A percentile compares a stretch with the other conserved stretches of the same genome.
phyloP scores from a whole-genome alignment of 1,140 invertebrate genomes.

The Drosophila parvula region DNA sequence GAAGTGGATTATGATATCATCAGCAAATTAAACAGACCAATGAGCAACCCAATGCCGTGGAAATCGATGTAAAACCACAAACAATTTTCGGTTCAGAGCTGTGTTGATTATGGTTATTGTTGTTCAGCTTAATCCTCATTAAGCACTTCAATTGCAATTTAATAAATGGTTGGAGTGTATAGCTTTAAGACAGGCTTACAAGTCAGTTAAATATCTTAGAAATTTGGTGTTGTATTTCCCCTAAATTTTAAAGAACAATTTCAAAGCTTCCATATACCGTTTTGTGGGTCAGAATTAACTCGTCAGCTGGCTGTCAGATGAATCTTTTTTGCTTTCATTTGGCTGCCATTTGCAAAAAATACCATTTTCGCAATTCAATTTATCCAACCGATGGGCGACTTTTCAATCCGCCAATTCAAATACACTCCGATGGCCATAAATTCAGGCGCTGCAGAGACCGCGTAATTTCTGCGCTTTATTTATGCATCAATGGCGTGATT shows the following conservation, averaged over 20 bases:
- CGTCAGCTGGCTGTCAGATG: conserved; percentile 14
- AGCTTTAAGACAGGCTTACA: no score
- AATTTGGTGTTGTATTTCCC: not conserved
- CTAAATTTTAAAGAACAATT: conserved; percentile 1
- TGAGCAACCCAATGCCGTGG: conserved; percentile 13
- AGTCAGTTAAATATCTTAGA: no score
- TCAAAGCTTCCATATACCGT: no score
- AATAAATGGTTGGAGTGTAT: not conserved
- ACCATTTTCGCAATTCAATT: conserved; percentile 63
- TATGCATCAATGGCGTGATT: conserved; percentile 75
- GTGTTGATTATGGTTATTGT: conserved; percentile 4
- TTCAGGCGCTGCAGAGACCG: conserved; percentile 60
- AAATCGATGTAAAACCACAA: conserved; percentile 16
- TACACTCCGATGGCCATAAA: conserved; percentile 61
- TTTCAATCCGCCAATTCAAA: conserved; percentile 70
- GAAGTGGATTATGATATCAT: conserved; percentile 42
- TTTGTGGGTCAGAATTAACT: conserved; percentile 16
- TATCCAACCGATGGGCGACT: conserved; percentile 38
- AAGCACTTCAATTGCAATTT: not conserved
- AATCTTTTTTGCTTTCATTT: conserved; percentile 18
- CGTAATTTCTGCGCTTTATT: conserved; percentile 77
- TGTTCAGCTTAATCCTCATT: not conserved
- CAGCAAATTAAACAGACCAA: conserved; percentile 49
- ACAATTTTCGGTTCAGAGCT: not conserved
- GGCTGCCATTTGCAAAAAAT: conserved; percentile 37